phyloP scores from a whole-genome alignment of 2,113 vertebrate species.

The Archocentrus centrarchus region DNA sequence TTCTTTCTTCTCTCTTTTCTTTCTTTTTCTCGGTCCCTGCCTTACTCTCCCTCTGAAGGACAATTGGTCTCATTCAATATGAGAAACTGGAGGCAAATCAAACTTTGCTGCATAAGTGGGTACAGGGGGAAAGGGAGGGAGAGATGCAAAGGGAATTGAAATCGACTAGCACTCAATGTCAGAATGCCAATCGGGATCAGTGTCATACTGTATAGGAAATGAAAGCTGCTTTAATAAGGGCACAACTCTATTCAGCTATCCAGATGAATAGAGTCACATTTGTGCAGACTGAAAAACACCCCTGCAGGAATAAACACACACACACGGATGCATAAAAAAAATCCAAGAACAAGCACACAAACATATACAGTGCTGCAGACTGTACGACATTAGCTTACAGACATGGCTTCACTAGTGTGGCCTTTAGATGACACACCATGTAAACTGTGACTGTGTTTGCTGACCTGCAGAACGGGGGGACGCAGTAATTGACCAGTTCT shows the following conservation, averaged over 20 bases:
- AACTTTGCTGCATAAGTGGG: conserved; percentile 61
- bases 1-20: conserved; percentile 25
- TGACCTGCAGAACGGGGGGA: conserved; percentile 37
- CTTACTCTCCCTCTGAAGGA: conserved; percentile 59
- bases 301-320: neutral
- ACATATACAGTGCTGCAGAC: neutral
- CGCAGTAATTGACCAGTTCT: conserved; percentile 69
- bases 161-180: conserved; percentile 70
- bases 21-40: neutral
- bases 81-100: conserved; percentile 67
- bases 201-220: conserved; percentile 50
- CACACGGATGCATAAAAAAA: neutral
- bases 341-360: neutral
- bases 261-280: conserved; percentile 10
- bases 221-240: conserved; percentile 52
- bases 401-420: neutral
- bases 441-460: conserved; percentile 57
- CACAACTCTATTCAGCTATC: neutral
- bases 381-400: conserved; percentile 3
- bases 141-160: conserved; percentile 64
- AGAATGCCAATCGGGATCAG: conserved; percentile 64
- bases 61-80: conserved; percentile 69
- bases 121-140: neutral
- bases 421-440: conserved; percentile 32
- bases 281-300: neutral